Evolutionary conservation across 2,888 invertebrate genomes (phyloP).

Genomic region (Ischnus inquisitorius): DNA sequence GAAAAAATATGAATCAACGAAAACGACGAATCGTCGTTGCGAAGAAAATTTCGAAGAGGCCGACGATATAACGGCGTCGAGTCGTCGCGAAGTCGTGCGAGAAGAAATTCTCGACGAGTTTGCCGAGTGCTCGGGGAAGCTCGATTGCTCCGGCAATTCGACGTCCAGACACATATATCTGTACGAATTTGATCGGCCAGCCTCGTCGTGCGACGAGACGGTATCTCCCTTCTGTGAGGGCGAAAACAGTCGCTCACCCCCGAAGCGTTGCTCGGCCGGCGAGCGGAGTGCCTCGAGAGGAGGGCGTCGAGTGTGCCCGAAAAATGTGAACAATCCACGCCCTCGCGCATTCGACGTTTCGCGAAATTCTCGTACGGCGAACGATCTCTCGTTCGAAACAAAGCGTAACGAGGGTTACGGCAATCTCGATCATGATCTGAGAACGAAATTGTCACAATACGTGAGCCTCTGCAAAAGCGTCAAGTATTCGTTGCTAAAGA

Average conservation of each 20-base stretch:
- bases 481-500: conserved; percentile 72
- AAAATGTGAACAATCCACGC: conserved; percentile 8
- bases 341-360: background rate
- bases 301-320: background rate
- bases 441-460: conserved; percentile 75
- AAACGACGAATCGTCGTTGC: background rate
- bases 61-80: background rate
- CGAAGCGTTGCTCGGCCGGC: background rate
- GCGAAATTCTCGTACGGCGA: background rate
- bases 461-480: conserved; percentile 75
- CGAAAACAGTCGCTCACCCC: background rate
- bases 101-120: conserved; percentile 1
- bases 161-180: conserved; percentile 63
- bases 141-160: conserved; percentile 58
- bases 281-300: background rate
- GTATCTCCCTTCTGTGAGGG: background rate
- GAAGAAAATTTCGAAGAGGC: background rate
- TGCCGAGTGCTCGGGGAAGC: conserved; percentile 40
- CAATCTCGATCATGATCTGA: conserved; percentile 71
- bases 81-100: background rate
- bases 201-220: conserved; percentile 38
- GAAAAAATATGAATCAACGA: background rate
- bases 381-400: background rate
- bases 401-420: conserved; percentile 22
- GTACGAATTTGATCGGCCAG: conserved; percentile 26